Base-by-base conservation (phyloP, 2,797 vertebrate genomes). In the Synanceia verrucosa region DNA sequence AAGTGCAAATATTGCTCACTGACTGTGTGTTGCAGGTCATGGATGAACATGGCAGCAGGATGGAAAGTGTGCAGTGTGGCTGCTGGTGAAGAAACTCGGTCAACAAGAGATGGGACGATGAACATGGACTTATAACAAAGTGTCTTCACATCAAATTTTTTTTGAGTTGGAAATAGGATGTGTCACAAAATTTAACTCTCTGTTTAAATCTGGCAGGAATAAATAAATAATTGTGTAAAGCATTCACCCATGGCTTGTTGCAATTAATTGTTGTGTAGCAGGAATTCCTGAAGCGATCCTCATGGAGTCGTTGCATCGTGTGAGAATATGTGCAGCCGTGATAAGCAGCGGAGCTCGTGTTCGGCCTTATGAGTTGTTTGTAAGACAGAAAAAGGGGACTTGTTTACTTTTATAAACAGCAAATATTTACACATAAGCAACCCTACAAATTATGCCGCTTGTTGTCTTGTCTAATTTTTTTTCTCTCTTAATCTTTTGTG, bases 371-470 rank as follows among this genome's bases (percentile, higher is more conserved):
- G 16, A 81, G 60, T 46, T 47, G 23, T 73, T 74, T 59, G 57
- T 66, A 46, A 70, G 26, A 80, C 47, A 56, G 6, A 70, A 74
- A 61, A 47, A n/a, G n/a, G 41, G 34, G 23, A 65, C 14, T 37
- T 52, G 56, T 87, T 87, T 66, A 64, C 53, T 76, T 79, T 58
- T 60, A 34, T 34, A 62, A 52, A 76, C 23, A 1, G 71, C 65
- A 63, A 70, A 81, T 76, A 78, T 84, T 82, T 76, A 62, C 66
- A 79, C 84, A 87, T 88, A 82, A 87, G 75, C 58, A 68, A 70
- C 56, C 37, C 33, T 62, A 76, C 34, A 55, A 19, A 76, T 77
- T 50, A 51, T 34, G 23, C 56, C 50, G 58, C 61, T 46, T 51
- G 34, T 60, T 19, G 37, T 39, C 29, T 73, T 58, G 70, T 76